phyloP scores from a whole-genome alignment of 2,797 vertebrate species.

The Poecilia velifera region DNA sequence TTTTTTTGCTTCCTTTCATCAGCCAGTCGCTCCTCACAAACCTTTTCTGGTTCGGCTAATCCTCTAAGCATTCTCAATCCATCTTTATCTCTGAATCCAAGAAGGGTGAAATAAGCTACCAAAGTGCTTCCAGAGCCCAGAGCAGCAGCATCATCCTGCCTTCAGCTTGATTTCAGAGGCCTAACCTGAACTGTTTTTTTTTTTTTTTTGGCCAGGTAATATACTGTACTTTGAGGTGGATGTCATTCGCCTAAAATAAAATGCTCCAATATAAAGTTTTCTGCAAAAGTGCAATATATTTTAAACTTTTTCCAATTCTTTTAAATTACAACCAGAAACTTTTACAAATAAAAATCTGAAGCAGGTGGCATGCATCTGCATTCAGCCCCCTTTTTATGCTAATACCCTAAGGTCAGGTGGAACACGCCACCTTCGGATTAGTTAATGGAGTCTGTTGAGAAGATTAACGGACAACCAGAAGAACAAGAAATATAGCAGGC shows the following conservation, averaged over 20 bases:
- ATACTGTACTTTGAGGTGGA: background rate
- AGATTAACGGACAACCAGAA: background rate
- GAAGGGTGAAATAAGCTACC: constrained; percentile 1
- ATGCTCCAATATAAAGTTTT: background rate
- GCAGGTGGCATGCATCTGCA: background rate
- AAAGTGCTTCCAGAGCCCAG: background rate
- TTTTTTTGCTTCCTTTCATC: constrained; percentile 1
- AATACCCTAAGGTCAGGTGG: background rate
- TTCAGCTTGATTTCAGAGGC: background rate
- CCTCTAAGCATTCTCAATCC: background rate
- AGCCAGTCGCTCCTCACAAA: background rate
- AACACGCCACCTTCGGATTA: too few species aligned
- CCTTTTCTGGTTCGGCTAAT: background rate
- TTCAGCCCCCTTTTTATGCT: background rate
- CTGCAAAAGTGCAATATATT: background rate
- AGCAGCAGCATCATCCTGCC: background rate
- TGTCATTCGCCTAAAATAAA: background rate
- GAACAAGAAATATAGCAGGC: background rate
- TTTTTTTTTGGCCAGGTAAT: background rate
- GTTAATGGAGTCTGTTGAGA: background rate
- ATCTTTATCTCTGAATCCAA: background rate
- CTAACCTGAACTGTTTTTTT: background rate
- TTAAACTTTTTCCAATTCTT: background rate
- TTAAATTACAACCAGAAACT: background rate
- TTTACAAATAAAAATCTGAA: background rate